Evolutionary conservation across 2,888 invertebrate genomes (phyloP).

Genomic region (Drosophila nigricruria): DNA sequence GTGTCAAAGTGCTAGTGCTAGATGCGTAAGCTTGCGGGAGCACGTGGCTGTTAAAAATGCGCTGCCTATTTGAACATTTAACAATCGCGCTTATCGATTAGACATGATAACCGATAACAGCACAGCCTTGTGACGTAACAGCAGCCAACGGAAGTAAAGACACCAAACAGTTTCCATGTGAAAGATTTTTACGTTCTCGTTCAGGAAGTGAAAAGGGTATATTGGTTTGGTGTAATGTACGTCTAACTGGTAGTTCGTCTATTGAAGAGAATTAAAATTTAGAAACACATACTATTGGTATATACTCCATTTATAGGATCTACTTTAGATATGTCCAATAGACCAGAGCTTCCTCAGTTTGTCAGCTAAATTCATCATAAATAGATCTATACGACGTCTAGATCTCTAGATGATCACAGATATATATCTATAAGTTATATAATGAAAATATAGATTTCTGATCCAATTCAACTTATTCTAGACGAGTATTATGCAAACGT

Average conservation of each 20-base stretch:
- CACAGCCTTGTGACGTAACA: conserved; percentile 75
- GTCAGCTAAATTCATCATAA: neutral
- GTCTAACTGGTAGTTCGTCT: too few relatives aligned
- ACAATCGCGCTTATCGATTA: conserved; percentile 10
- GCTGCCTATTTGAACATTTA: conserved; percentile 7
- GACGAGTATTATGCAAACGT: neutral
- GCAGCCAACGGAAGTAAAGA: conserved; percentile 63
- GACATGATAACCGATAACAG: conserved; percentile 22
- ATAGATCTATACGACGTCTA: too few relatives aligned
- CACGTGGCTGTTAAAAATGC: conserved; percentile 56
- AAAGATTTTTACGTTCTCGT: neutral
- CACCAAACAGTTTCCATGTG: conserved; percentile 3
- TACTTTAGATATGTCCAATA: too few relatives aligned
- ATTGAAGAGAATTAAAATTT: too few relatives aligned
- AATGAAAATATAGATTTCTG: neutral
- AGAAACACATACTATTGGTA: too few relatives aligned
- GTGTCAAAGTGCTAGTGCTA: neutral
- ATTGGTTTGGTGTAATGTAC: neutral
- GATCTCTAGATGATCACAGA: too few relatives aligned
- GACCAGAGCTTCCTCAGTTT: neutral
- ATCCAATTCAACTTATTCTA: neutral
- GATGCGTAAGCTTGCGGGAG: conserved; percentile 18
- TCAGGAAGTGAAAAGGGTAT: neutral
- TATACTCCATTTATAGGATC: too few relatives aligned
- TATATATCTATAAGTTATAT: neutral